phyloP scores from a whole-genome alignment of 2,797 vertebrate species.

The Pachyuromys duprasi region DNA sequence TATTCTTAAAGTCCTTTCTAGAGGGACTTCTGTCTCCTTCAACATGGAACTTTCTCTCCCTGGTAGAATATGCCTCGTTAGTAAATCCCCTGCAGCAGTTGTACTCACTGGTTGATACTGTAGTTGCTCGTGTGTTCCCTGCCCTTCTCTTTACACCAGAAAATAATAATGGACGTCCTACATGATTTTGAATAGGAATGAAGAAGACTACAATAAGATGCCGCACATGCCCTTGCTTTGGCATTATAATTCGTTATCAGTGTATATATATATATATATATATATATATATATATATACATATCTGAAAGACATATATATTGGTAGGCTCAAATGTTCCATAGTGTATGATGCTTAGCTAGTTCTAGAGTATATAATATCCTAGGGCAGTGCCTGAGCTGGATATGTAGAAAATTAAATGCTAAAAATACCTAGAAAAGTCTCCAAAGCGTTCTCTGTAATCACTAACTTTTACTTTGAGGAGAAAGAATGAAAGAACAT shows the following conservation, averaged over 20 bases:
- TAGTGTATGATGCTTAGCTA: background rate
- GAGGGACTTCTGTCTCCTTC: background rate
- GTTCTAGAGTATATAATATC: background rate
- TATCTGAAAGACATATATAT: background rate
- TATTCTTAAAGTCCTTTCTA: background rate
- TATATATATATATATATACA: background rate
- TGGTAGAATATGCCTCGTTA: fast-evolving
- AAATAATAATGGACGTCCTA: background rate
- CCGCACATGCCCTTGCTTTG: background rate
- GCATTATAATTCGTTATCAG: background rate
- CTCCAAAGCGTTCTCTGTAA: background rate
- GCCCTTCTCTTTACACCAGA: background rate
- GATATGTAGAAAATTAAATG: background rate
- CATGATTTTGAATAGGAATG: background rate
- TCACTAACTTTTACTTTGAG: constrained; percentile 21
- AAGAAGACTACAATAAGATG: background rate
- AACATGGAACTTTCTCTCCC: fast-evolving
- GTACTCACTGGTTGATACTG: fast-evolving
- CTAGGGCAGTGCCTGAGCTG: background rate
- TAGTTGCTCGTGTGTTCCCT: background rate
- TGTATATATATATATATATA: background rate
- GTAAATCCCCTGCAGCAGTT: background rate
- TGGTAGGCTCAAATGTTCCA: background rate
- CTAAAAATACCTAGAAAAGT: constrained; percentile 17
- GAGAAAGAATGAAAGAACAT: background rate